phyloP scores from a whole-genome alignment of 2,888 invertebrate genomes.

The Anticlea derivata region DNA sequence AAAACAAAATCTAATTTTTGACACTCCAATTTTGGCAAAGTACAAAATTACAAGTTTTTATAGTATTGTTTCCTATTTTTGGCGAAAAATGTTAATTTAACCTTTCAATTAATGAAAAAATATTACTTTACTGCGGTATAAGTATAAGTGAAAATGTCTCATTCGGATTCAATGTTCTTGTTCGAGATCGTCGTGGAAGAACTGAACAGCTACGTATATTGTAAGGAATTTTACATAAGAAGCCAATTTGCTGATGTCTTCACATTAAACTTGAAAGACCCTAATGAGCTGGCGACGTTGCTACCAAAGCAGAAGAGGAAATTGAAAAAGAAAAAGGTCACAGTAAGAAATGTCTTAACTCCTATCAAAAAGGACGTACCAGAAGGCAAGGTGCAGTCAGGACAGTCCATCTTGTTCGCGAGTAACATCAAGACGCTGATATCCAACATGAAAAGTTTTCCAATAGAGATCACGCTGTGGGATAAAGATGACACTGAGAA shows the following conservation, averaged over 20 bases:
- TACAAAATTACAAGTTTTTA: constrained; percentile 52
- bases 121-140: constrained; percentile 29
- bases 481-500: constrained; percentile 43
- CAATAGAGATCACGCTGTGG: constrained; percentile 60
- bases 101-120: constrained; percentile 20
- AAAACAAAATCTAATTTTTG: constrained; percentile 18
- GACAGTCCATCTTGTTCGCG: constrained; percentile 50
- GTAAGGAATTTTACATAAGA: constrained; percentile 53
- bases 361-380: constrained; percentile 24
- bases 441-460: constrained; percentile 56
- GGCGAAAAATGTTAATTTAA: constrained; percentile 31
- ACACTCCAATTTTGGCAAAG: constrained; percentile 46
- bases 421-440: constrained; percentile 48
- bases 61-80: constrained; percentile 22
- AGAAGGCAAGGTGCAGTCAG: constrained; percentile 41
- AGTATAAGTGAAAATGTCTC: constrained; percentile 52
- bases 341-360: constrained; percentile 29
- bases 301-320: constrained; percentile 36
- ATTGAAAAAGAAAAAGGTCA: constrained; percentile 43
- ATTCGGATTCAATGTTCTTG: constrained; percentile 68
- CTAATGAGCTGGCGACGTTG: constrained; percentile 37
- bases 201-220: constrained; percentile 50
- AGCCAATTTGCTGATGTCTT: constrained; percentile 65
- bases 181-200: constrained; percentile 64
- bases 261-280: constrained; percentile 53